Percentiles rank a stretch among this genome's conserved stretches.
Evolutionary conservation across 2,113 vertebrate genomes (phyloP).

Genomic region (Proterorhinus semilunaris): DNA sequence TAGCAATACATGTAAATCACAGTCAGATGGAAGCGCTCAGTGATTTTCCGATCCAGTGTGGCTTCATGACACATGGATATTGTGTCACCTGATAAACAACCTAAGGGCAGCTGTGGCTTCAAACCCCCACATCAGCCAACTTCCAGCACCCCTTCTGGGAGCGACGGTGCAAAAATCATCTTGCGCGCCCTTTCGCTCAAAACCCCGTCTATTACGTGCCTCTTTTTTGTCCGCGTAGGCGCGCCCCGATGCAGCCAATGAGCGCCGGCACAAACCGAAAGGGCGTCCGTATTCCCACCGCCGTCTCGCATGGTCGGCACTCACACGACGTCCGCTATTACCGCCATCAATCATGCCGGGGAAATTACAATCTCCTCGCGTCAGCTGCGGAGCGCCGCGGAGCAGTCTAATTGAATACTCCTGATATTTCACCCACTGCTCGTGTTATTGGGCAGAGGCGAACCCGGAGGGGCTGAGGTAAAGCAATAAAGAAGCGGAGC

Average conservation of each 20-base stretch:
- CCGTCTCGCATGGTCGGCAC: constrained; percentile 61
- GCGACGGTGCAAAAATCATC: no score
- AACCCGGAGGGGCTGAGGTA: constrained; percentile 49
- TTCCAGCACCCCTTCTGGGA: no score
- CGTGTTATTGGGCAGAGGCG: constrained; percentile 53
- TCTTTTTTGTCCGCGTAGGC: constrained; percentile 41
- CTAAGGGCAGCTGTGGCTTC: no score
- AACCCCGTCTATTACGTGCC: constrained; percentile 56
- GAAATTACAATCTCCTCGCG: constrained; percentile 79
- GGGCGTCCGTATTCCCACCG: constrained; percentile 61
- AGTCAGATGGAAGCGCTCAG: no score
- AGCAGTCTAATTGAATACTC: constrained; percentile 76
- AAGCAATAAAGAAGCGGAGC: constrained; percentile 44
- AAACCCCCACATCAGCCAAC: no score
- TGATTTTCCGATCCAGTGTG: no score
- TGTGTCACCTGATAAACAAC: no score
- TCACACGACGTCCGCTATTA: constrained; percentile 70
- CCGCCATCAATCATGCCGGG: constrained; percentile 78
- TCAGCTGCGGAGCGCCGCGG: constrained; percentile 71
- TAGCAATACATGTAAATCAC: no score
- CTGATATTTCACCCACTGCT: constrained; percentile 58
- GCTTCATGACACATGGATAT: no score
- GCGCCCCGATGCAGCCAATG: constrained; percentile 54
- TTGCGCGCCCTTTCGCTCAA: constrained; percentile 11
- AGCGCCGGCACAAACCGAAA: constrained; percentile 49